These are phyloP conservation scores for Cataglyphis cursor DNA, from an alignment of 2,888 invertebrate species.

Conservation along the genomic window DNA sequence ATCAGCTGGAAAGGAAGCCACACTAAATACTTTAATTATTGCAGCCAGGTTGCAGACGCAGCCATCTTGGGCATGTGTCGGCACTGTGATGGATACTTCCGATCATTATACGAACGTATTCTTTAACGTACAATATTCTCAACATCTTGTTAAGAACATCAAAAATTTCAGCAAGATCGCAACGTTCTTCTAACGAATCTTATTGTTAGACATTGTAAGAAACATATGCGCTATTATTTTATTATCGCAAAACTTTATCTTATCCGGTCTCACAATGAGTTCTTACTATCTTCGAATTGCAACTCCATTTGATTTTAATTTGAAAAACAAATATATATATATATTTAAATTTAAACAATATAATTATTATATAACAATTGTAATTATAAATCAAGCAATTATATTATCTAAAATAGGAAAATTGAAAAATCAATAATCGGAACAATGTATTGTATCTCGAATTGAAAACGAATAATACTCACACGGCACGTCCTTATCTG, in stretches of 20 bases:
- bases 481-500: neutral
- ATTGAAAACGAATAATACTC: neutral
- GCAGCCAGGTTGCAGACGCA: constrained; percentile 70
- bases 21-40: constrained; percentile 70
- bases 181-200: neutral
- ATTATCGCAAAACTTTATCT: neutral
- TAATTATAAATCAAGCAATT: neutral
- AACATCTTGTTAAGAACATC: neutral
- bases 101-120: constrained; percentile 57
- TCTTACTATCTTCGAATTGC: neutral
- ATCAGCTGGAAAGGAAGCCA: constrained; percentile 53
- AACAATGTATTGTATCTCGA: too few relatives aligned
- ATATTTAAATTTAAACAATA: neutral
- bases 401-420: neutral
- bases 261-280: neutral
- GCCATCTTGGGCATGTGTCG: constrained; percentile 68
- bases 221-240: constrained; percentile 12
- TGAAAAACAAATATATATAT: neutral
- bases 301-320: neutral
- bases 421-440: neutral
- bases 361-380: neutral
- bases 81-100: constrained; percentile 65
- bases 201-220: neutral
- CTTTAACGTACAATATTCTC: constrained; percentile 14
- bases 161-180: constrained; percentile 3